Conservation (phyloP, 2,113 vertebrate species). For the Vireo altiloquus region DNA sequence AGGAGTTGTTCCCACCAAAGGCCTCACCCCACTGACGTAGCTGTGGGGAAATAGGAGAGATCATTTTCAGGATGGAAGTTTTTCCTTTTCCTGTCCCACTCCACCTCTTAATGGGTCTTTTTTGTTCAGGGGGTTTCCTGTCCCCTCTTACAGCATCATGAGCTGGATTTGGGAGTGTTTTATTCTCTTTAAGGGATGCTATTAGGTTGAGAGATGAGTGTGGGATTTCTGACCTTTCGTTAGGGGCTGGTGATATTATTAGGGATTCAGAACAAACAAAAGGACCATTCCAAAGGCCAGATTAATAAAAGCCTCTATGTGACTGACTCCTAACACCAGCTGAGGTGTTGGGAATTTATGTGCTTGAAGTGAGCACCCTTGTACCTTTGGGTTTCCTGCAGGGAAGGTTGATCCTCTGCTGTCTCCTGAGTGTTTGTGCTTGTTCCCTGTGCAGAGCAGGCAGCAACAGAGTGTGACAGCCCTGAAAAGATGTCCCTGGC, state of each 20-base stretch:
- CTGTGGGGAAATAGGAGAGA: background rate
- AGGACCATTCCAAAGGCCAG: background rate
- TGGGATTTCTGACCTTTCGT: background rate
- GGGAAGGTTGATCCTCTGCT: background rate
- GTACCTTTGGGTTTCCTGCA: background rate
- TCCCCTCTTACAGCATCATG: background rate
- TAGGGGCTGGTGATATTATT: background rate
- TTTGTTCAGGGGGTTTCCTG: background rate
- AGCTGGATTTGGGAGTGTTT: background rate
- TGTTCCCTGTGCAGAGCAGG: background rate
- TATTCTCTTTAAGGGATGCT: background rate
- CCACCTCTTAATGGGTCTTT: background rate
- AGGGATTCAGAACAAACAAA: background rate
- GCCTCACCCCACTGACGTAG: background rate
- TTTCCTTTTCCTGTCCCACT: background rate
- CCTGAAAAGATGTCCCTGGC: background rate
- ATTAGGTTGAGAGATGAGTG: background rate
- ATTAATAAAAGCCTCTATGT: background rate
- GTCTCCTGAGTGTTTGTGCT: background rate
- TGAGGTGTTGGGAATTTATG: background rate
- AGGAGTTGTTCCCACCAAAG: background rate
- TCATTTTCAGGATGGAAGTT: background rate
- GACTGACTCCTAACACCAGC: background rate
- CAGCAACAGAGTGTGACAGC: background rate
- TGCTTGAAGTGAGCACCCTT: background rate